phyloP scores from a whole-genome alignment of 2,113 vertebrate genomes.

The Delphinus delphis region DNA sequence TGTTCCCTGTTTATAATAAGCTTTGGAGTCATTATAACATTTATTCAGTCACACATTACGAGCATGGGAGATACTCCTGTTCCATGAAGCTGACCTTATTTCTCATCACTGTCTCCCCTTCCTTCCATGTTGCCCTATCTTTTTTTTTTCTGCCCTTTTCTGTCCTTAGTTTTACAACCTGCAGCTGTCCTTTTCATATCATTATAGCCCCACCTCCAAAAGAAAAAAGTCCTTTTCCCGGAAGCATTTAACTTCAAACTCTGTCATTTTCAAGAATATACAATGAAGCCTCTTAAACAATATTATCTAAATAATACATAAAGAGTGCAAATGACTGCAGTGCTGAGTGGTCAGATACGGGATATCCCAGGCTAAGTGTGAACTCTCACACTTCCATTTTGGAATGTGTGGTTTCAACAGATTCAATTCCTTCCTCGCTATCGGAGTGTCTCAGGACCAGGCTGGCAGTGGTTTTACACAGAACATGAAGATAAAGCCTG shows the following conservation, averaged over 20 bases:
- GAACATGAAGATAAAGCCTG: not conserved
- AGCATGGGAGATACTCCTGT: not conserved
- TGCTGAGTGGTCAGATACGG: not conserved
- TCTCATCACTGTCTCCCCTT: not conserved
- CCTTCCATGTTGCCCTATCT: not conserved
- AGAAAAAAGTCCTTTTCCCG: conserved; percentile 7
- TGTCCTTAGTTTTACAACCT: not conserved
- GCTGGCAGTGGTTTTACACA: not conserved
- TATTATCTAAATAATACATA: not conserved
- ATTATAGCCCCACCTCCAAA: not conserved
- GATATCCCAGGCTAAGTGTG: not conserved
- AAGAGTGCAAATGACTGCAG: not conserved
- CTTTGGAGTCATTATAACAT: not conserved
- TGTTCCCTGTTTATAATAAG: not conserved
- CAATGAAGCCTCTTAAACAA: conserved; percentile 12
- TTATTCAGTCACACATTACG: not conserved
- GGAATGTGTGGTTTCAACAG: conserved; percentile 1
- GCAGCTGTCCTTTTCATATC: not conserved
- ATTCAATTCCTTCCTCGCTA: not conserved
- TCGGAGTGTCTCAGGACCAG: not conserved
- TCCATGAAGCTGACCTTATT: not conserved
- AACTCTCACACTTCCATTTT: not conserved
- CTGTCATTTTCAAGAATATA: not conserved
- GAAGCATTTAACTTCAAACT: conserved; percentile 22
- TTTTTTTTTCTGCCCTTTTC: not conserved